These are phyloP conservation scores for Calosoma granatense DNA, from an alignment of 1,140 invertebrate species.

Conservation along the genomic window DNA sequence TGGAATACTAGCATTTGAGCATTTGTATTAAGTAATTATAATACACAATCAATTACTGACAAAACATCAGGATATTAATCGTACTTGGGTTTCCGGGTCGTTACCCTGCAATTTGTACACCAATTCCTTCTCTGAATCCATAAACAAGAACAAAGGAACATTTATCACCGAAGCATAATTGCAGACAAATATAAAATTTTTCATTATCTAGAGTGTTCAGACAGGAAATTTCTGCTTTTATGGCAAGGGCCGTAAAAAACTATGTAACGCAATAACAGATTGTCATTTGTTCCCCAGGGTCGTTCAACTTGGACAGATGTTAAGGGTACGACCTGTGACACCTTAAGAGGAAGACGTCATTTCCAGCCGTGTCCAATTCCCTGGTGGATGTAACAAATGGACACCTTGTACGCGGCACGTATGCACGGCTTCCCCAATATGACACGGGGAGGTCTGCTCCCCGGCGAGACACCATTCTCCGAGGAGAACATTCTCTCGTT, in stretches of 20 bases:
- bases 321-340: neutral
- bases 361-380: too few relatives aligned
- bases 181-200: neutral
- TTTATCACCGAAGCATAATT: neutral
- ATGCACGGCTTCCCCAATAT: slow-evolving; percentile 30
- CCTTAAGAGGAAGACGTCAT: neutral
- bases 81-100: neutral
- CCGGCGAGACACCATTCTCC: slow-evolving; percentile 19
- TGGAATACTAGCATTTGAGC: too few relatives aligned
- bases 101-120: neutral
- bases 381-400: slow-evolving; percentile 20
- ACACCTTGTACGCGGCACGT: slow-evolving; percentile 29
- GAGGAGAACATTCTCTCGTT: slow-evolving; percentile 50
- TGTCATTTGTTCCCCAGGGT: slow-evolving; percentile 1
- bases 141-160: neutral
- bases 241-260: neutral
- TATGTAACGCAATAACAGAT: neutral
- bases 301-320: neutral
- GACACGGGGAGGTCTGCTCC: slow-evolving; percentile 21
- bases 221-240: neutral
- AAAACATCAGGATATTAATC: neutral
- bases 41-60: neutral
- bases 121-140: neutral
- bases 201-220: neutral
- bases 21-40: neutral